These are phyloP conservation scores for Hybognathus amarus DNA, from an alignment of 2,797 vertebrate species.

Conservation along the genomic window DNA sequence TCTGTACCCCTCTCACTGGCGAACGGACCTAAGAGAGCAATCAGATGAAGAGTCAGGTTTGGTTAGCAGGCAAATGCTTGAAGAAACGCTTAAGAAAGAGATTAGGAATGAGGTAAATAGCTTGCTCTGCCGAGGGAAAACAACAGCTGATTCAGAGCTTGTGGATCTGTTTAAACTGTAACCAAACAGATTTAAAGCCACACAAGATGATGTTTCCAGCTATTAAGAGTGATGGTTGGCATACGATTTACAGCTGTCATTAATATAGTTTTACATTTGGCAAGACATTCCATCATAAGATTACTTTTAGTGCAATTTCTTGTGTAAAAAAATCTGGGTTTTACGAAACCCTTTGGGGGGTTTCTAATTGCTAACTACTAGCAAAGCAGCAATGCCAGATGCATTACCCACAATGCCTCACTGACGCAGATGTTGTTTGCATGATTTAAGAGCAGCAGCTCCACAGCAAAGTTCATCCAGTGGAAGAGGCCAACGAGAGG, in stretches of 20 bases:
- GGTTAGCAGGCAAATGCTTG: background rate
- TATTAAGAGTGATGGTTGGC: background rate
- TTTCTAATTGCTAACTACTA: slow-evolving; percentile 30
- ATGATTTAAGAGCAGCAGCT: slow-evolving; percentile 29
- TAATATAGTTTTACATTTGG: slow-evolving; percentile 27
- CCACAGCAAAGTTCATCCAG: slow-evolving; percentile 21
- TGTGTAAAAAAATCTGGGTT: background rate
- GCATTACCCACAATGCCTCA: slow-evolving; percentile 52
- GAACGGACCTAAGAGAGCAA: slow-evolving; percentile 36
- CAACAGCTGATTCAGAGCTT: slow-evolving; percentile 15
- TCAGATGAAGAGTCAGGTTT: slow-evolving; percentile 46
- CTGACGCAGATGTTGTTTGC: slow-evolving; percentile 50
- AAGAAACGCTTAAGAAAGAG: slow-evolving; percentile 12
- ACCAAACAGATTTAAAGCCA: background rate
- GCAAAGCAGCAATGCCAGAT: slow-evolving; percentile 24
- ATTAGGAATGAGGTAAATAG: slow-evolving; percentile 28
- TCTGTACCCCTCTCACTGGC: slow-evolving; percentile 10
- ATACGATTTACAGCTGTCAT: slow-evolving; percentile 1
- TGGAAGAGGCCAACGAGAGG: slow-evolving; percentile 64
- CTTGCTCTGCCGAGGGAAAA: slow-evolving; percentile 1
- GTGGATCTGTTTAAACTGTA: slow-evolving; percentile 18
- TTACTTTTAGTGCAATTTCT: background rate
- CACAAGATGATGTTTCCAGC: background rate
- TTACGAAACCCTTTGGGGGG: slow-evolving; percentile 9
- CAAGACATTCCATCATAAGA: background rate